Conservation (phyloP, 1,140 invertebrate genomes). For the Artemia franciscana region DNA sequence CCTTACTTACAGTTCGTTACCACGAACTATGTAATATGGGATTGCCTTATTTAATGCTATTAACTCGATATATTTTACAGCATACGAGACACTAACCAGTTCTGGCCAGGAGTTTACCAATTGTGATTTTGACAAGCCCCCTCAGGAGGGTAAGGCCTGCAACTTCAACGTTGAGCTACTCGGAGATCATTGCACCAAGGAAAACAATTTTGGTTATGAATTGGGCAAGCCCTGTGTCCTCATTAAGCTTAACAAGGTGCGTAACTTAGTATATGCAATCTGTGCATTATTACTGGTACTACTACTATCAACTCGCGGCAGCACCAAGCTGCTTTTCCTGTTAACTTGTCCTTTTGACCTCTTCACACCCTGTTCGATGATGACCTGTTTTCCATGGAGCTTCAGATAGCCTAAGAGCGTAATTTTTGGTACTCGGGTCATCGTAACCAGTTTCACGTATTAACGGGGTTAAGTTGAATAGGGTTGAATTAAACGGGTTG, state of each 20-base stretch:
- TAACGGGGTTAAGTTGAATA: too few relatives aligned
- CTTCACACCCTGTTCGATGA: too few relatives aligned
- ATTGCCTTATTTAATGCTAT: background rate
- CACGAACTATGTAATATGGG: background rate
- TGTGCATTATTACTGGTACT: too few relatives aligned
- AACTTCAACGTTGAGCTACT: slow-evolving; percentile 32
- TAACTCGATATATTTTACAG: slow-evolving; percentile 24
- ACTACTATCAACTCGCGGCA: too few relatives aligned
- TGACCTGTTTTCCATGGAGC: too few relatives aligned
- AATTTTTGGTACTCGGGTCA: too few relatives aligned
- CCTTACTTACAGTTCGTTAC: too few relatives aligned
- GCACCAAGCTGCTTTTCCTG: too few relatives aligned
- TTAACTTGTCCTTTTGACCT: too few relatives aligned
- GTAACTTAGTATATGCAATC: slow-evolving; percentile 12
- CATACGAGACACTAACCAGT: slow-evolving; percentile 29
- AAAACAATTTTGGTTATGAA: slow-evolving; percentile 44
- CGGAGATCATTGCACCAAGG: slow-evolving; percentile 34
- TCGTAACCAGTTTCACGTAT: too few relatives aligned
- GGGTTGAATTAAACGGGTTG: too few relatives aligned
- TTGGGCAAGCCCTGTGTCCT: slow-evolving; percentile 52
- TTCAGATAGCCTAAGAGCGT: too few relatives aligned
- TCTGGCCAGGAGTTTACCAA: slow-evolving; percentile 22
- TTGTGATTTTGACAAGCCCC: slow-evolving; percentile 33
- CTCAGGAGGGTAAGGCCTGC: slow-evolving; percentile 40
- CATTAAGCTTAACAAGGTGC: slow-evolving; percentile 58